Base-by-base conservation (phyloP, 2,113 vertebrate species). In the Nothocercus nigrocapillus region DNA sequence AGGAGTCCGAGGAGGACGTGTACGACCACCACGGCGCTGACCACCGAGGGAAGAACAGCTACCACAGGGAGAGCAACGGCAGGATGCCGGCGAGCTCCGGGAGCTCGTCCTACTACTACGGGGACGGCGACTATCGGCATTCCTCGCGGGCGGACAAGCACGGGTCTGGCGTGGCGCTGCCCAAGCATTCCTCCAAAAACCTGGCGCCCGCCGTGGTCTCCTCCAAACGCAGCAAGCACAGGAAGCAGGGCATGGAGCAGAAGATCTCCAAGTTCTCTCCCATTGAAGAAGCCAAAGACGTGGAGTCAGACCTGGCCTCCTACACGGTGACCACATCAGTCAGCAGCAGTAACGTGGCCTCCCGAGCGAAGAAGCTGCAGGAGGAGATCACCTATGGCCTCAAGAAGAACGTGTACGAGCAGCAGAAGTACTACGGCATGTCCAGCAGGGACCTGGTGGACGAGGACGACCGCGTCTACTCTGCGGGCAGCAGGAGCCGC, bases 231-330 rank as follows among this genome's bases (percentile, higher is more conserved):
- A 99, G 99, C 97, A 99, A 99, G 94, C 99, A 99, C 96, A 98
- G 99, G 80, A 99, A 99, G 96, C 99, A 99, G 94, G 99, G 99
- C 94, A 99, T 99, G 97, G 99, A 99, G 87, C 99, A 99, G 91
- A 99, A 99, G 97, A 99, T 99, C 93, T 99, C 99, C 7, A 99
- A 99, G 96, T 99, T 99, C 97, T 99, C 99, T 4, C 99, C 99
- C 27, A 99, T 99, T 1, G 99, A 99, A 96, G 99, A 99, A 97
- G 99, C 99, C 92, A 98, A 99, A 95, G 99, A 99, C 4, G 99
- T 99, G 66, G 99, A 99, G 92, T 99, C 99, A 5, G 99, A 99
- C 92, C 97, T 99, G 82, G 99, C 99, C 47, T 98, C 99, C 84
- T 99, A 99, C 19, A 98, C 98, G 5, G 97, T 98, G 78, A 98